Base-by-base conservation (phyloP, 2,888 invertebrate species). In the Drosophila austrosaltans region DNA sequence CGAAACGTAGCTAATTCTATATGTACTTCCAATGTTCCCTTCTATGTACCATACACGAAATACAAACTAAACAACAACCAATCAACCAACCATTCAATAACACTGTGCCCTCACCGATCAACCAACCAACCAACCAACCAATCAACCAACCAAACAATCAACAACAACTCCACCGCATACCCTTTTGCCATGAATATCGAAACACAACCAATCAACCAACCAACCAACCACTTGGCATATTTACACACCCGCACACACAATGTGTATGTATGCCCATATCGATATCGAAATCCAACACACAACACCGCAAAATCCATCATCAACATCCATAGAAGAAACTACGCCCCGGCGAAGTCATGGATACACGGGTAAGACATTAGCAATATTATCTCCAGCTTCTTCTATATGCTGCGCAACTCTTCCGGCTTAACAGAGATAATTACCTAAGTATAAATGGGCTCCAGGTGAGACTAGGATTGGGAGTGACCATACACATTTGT, bases 261-360 rank as follows among this genome's bases (percentile, higher is more conserved):
- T 63, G 60, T 54, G 40, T 28, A 40, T 63, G 30, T 54, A n/a
- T 69, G 69, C 58, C 72, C 66, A 62, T 64, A 56, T 71, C 64
- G 56, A 60, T 68, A 61, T 58, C 69, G 42, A 64, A 30, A 58
- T 25, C 53, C 53, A 71, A 54, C 39, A 67, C 59, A 73, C 74
- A 71, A 78, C 74, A 53, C 36, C 36, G 48, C 28, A 40, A 32
- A 53, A 72, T 44, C 53, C 66, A 66, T 59, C 61, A 66, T 66
- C 60, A 63, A 70, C 48, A 48, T 39, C 61, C 60, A 36, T 75
- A 91, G 90, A 89, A 91, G 87, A 91, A 97, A 95, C 96, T 97
- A 93, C 97, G 97, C 91, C 97, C 97, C 90, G 97, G 97, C 93
- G 97, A 97, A 95, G 96, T 98, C 93, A 93, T 97, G 94, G 97